Percentiles rank a stretch among this genome's conserved stretches.
These are phyloP conservation scores for Morpho achilles DNA, from an alignment of 2,888 invertebrate species.

Conservation along the genomic window DNA sequence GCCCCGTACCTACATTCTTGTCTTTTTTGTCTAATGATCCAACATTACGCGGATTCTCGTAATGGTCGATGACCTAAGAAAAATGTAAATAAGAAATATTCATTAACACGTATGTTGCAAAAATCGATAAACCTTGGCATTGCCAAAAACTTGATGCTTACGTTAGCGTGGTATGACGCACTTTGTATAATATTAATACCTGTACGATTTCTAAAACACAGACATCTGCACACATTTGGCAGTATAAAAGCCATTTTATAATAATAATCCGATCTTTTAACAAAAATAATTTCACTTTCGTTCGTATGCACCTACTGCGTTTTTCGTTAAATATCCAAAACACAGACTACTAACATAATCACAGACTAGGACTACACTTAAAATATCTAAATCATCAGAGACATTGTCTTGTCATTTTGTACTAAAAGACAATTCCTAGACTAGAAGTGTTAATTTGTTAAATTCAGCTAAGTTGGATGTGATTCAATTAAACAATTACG, in stretches of 20 bases:
- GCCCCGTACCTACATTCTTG: constrained; percentile 95
- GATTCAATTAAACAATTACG: too few species aligned
- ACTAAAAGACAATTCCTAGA: too few species aligned
- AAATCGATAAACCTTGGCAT: constrained; percentile 51
- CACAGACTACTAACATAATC: too few species aligned
- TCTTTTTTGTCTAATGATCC: constrained; percentile 98
- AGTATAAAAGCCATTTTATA: constrained; percentile 53
- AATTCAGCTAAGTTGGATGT: too few species aligned
- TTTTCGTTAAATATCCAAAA: too few species aligned
- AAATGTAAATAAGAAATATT: constrained; percentile 3
- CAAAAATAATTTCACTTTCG: too few species aligned
- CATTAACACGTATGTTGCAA: constrained; percentile 18
- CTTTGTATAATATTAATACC: constrained; percentile 64
- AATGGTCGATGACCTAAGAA: constrained; percentile 96
- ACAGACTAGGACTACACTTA: too few species aligned
- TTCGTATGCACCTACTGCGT: too few species aligned
- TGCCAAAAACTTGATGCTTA: constrained; percentile 61
- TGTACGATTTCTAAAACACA: constrained; percentile 56
- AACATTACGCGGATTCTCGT: constrained; percentile 99
- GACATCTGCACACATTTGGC: constrained; percentile 54
- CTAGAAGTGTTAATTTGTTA: too few species aligned
- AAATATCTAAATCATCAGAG: too few species aligned
- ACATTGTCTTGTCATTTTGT: too few species aligned
- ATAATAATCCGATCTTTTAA: too few species aligned
- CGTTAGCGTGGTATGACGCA: constrained; percentile 87